phyloP scores from a whole-genome alignment of 2,797 vertebrate genomes.

The Enteromius unitaeniatus region DNA sequence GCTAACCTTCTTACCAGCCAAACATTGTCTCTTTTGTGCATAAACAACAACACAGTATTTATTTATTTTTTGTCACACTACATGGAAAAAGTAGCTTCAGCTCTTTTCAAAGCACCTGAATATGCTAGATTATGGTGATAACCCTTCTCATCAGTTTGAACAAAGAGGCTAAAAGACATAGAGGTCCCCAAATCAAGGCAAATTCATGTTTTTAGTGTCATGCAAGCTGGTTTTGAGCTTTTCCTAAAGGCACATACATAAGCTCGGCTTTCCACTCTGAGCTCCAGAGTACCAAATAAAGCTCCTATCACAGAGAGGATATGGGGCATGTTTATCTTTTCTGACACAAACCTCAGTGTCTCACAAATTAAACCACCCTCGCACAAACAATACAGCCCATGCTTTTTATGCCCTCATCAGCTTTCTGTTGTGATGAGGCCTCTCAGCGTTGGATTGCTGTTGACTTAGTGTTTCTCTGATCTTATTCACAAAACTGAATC shows the following conservation, averaged over 20 bases:
- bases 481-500: conserved; percentile 45
- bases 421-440: conserved; percentile 34
- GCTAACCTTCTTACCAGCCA: not conserved
- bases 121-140: not conserved
- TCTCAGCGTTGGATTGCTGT: conserved; percentile 39
- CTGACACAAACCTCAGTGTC: conserved; percentile 71
- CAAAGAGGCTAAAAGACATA: conserved; percentile 30
- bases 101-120: not conserved
- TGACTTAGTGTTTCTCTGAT: conserved; percentile 49
- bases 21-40: not conserved
- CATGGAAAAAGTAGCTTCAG: not conserved
- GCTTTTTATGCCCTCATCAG: conserved; percentile 66
- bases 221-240: conserved; percentile 47
- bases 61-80: not conserved
- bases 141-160: conserved; percentile 17
- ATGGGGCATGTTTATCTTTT: conserved; percentile 77
- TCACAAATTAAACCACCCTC: conserved; percentile 74
- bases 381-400: conserved; percentile 59
- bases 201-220: conserved; percentile 54
- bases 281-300: conserved; percentile 72
- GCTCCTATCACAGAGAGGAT: conserved; percentile 72
- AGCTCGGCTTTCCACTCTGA: conserved; percentile 57
- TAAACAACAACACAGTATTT: not conserved
- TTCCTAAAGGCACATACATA: conserved; percentile 64
- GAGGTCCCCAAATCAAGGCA: conserved; percentile 39